A percentile compares a stretch with the other conserved stretches of the same genome.
Conservation (phyloP, 1,140 invertebrate genomes). For the Drosophila chauvacae region DNA sequence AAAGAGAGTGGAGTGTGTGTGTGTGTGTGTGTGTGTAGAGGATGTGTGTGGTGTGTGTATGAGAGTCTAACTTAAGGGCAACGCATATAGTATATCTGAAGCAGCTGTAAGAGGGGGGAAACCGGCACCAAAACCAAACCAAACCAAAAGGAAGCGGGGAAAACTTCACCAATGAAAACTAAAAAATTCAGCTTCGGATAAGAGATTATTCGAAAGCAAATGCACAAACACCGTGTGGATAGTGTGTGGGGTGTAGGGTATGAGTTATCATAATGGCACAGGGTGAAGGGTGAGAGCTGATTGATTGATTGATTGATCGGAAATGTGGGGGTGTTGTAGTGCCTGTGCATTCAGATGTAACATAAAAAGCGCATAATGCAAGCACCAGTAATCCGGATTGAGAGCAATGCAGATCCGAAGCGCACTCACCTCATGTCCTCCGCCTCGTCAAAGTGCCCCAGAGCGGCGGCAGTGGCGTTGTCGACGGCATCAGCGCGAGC, state of each 20-base stretch:
- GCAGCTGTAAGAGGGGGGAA: conserved; percentile 36
- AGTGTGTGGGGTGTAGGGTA: conserved; percentile 9
- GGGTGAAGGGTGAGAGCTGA: conserved; percentile 26
- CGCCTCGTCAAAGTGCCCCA: conserved; percentile 71
- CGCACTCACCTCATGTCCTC: conserved; percentile 81
- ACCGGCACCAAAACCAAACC: conserved; percentile 63
- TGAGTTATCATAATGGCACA: conserved; percentile 51
- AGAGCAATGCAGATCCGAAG: conserved; percentile 38
- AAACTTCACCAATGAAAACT: conserved; percentile 67
- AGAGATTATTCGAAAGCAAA: conserved; percentile 46
- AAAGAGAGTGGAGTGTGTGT: conserved; percentile 38
- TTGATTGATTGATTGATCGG: conserved; percentile 22
- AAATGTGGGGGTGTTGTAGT: conserved; percentile 25
- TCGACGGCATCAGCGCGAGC: conserved; percentile 61
- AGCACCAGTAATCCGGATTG: conserved; percentile 71
- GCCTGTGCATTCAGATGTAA: conserved; percentile 78
- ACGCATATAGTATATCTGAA: conserved; percentile 53
- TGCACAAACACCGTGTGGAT: conserved; percentile 68
- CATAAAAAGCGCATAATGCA: conserved; percentile 72
- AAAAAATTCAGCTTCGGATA: conserved; percentile 36
- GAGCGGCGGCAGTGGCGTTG: conserved; percentile 44
- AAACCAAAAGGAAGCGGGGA: conserved; percentile 66
- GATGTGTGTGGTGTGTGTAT: conserved; percentile 15
- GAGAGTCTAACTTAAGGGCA: conserved; percentile 50
- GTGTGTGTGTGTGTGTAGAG: conserved; percentile 7